Percentiles rank a stretch among this genome's conserved stretches.
Evolutionary conservation across 2,797 vertebrate species (phyloP).

Genomic region (Acanthurus tractus): DNA sequence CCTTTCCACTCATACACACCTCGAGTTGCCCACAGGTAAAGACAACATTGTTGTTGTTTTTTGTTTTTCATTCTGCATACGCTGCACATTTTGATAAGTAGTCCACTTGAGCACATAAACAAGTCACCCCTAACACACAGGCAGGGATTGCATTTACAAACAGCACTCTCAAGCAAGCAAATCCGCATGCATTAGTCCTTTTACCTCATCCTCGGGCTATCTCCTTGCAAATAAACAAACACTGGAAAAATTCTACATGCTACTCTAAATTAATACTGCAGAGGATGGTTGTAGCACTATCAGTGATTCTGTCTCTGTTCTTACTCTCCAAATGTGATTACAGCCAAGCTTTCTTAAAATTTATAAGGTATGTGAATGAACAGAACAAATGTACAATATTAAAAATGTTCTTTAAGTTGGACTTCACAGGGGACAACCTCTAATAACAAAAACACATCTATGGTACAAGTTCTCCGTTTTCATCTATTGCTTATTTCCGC

Average conservation of each 20-base stretch:
- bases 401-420: conserved; percentile 54
- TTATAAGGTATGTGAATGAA: conserved; percentile 34
- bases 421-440: conserved; percentile 22
- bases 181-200: conserved; percentile 49
- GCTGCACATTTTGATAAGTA: conserved; percentile 58
- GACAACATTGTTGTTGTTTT: conserved; percentile 22
- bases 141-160: conserved; percentile 18
- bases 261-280: conserved; percentile 73
- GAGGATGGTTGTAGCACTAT: conserved; percentile 41
- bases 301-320: conserved; percentile 20
- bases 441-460: conserved; percentile 61
- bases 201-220: conserved; percentile 68
- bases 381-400: conserved; percentile 49
- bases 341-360: conserved; percentile 34
- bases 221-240: conserved; percentile 72
- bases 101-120: conserved; percentile 47
- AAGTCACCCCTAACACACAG: conserved; percentile 26
- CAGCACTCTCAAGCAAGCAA: conserved; percentile 16
- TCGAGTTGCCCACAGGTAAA: conserved; percentile 44
- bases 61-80: conserved; percentile 30
- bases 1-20: conserved; percentile 64
- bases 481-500: conserved; percentile 71
- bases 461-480: conserved; percentile 37
- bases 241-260: conserved; percentile 79
- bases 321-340: conserved; percentile 49